These are phyloP conservation scores for Mastigias papua DNA, from an alignment of 30 jellyfish, hydroid and myxozoan genomes.

Conservation along the genomic window DNA sequence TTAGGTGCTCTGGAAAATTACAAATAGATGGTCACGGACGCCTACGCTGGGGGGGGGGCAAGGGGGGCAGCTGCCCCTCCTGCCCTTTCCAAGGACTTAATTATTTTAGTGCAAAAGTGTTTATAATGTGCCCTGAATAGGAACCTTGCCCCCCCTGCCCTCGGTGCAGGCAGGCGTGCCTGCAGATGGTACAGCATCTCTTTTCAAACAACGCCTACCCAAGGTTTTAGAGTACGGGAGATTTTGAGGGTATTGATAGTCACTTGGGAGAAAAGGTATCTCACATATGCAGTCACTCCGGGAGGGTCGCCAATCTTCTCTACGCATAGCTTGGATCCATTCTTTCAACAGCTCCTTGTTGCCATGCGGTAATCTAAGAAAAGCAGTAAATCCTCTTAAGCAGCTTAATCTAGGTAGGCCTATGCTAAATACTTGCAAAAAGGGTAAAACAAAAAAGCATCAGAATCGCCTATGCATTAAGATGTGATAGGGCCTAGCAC, in stretches of 20 bases:
- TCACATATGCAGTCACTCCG: not conserved
- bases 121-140: too few species aligned
- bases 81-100: too few species aligned
- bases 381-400: not conserved
- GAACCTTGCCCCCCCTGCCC: too few species aligned
- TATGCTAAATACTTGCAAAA: not conserved
- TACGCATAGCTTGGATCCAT: constrained; percentile 43
- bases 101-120: too few species aligned
- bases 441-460: not conserved
- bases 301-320: constrained; percentile 47
- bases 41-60: too few species aligned
- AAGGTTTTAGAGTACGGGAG: not conserved
- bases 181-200: constrained; percentile 30
- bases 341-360: constrained; percentile 13
- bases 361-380: constrained; percentile 15
- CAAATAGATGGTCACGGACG: constrained; percentile 5
- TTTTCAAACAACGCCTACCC: constrained; percentile 3
- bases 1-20: constrained; percentile 15
- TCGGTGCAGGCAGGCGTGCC: too few species aligned
- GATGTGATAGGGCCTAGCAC: not conserved
- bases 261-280: constrained; percentile 20
- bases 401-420: not conserved
- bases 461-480: not conserved
- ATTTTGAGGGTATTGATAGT: constrained; percentile 2
- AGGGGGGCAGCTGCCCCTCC: too few species aligned